Evolutionary conservation across 2,797 vertebrate species (phyloP), one percentile per base, ranked within the genome.

Genomic region (Psittacula derbiana): DNA sequence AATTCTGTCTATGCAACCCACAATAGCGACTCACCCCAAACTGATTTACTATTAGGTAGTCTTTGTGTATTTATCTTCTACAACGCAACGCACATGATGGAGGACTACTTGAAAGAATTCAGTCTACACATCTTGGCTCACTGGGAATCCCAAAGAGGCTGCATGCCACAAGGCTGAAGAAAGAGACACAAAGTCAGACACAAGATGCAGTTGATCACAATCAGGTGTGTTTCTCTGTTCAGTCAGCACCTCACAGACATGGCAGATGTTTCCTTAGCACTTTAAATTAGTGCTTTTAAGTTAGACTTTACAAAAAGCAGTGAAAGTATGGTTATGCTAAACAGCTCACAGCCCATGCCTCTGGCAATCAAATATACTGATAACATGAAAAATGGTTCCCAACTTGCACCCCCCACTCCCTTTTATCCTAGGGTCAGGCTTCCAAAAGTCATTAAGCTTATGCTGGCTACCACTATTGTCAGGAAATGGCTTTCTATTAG

Each of bases 191-290:
- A 25, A 75, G 64, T 12, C 43, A 74, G 64, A 43, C 64, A 36
- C 12, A 7, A 87, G 83, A 43, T 24, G 57, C 69, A 81, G 79
- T 16, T 82, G 84, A 89, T 78, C 15, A 19, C 85, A 73, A 74
- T 71, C 78, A 89, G 75, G 66, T n/a, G 23, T 4, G 21, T 65
- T 76, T 44, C 70, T 49, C n/a, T 65, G 24, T 33, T 80, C 36
- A 47, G 53, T 10, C 36, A 72, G 47, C 41, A 16, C 73, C 53
- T 79, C 78, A 44, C 50, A 61, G 49, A 40, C 0, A 0, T 30
- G 31, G 12, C 40, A 62, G 93, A 71, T 0, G 0, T 73, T 89
- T 55, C 43, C 41, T 61, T 43, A 55, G 25, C 28, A 31, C 57
- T 81, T 74, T 14, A 66, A 90, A 47, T 60, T 24, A 62, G 16